Evolutionary conservation across 2,888 invertebrate species (phyloP), one percentile per base, ranked within the genome.

Genomic region (Elysia crispata): DNA sequence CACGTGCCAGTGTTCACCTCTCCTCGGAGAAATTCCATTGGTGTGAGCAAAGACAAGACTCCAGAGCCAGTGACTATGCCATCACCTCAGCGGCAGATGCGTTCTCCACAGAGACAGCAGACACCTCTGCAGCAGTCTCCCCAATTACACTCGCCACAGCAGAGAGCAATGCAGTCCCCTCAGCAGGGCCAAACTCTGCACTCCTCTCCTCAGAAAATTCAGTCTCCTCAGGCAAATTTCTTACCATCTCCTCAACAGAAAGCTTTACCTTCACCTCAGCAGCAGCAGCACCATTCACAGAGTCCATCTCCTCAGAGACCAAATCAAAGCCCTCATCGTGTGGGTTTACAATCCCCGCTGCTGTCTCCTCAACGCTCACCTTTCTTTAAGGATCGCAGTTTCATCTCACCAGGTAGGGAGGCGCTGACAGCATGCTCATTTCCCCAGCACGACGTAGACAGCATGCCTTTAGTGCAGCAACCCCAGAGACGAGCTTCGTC

Each of bases 311-410:
- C 69, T 20, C 57, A 69, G 11, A 54, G 31, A n/a, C 31, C 31
- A 15, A 15, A 76, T 0, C 80, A 76, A 18, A 72, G 76, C 3
- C 80, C 80, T 1, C 41, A 41, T 41, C 41, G 41, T 11, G 41
- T 41, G 41, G 41, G 41, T 41, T 11, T 41, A 41, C 75, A 76
- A 5, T n/a, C 23, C 54, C 20, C 20, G 3, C n/a, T 79, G 20
- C 76, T 62, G 20, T 8, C 75, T 23, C 69, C 69, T 13, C 80
- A 80, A 54, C 62, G 76, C 25, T 66, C 64, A n/a, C 72, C 80
- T 0, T 72, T 80, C 70, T 62, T 80, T 62, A 80, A 80, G 60
- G 80, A 80, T 15, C 75, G 73, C 23, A 76, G 62, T 50, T 64
- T 80, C 25, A 20, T 72, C 15, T 50, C 76, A 13, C 76, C 76